Conservation (phyloP, 2,113 vertebrate genomes). For the Aegithalos caudatus region DNA sequence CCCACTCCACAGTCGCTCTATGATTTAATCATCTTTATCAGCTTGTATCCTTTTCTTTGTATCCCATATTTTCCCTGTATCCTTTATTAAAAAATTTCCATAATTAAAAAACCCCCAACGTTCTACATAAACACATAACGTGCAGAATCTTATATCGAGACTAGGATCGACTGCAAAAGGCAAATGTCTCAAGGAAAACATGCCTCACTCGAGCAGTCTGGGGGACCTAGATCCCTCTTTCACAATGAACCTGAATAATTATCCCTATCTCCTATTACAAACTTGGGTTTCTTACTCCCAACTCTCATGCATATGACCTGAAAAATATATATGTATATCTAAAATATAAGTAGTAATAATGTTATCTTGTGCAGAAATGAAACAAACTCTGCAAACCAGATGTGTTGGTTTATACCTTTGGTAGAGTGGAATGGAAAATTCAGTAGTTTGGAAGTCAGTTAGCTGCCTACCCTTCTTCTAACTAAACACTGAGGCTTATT, state of each 20-base stretch:
- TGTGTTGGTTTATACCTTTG: background rate
- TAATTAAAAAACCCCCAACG: background rate
- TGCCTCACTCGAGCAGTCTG: background rate
- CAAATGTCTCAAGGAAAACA: background rate
- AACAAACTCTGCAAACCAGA: background rate
- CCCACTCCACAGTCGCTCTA: constrained; percentile 32
- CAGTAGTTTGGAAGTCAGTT: constrained; percentile 58
- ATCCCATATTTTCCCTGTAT: background rate
- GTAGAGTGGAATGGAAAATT: constrained; percentile 46
- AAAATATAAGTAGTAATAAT: background rate
- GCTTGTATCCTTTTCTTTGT: constrained; percentile 62
- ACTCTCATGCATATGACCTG: background rate
- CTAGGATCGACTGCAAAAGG: background rate
- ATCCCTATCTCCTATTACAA: background rate
- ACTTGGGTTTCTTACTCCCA: background rate
- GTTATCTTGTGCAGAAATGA: background rate
- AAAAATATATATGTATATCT: background rate
- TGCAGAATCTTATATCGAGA: background rate
- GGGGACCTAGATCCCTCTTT: background rate
- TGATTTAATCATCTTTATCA: constrained; percentile 71
- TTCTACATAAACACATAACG: background rate
- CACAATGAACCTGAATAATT: background rate
- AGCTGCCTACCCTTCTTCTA: constrained; percentile 44
- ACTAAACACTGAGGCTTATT: constrained; percentile 66
- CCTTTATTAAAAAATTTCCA: constrained; percentile 16